Conservation (phyloP, 2,888 invertebrate genomes). For the Alsophila aescularia region DNA sequence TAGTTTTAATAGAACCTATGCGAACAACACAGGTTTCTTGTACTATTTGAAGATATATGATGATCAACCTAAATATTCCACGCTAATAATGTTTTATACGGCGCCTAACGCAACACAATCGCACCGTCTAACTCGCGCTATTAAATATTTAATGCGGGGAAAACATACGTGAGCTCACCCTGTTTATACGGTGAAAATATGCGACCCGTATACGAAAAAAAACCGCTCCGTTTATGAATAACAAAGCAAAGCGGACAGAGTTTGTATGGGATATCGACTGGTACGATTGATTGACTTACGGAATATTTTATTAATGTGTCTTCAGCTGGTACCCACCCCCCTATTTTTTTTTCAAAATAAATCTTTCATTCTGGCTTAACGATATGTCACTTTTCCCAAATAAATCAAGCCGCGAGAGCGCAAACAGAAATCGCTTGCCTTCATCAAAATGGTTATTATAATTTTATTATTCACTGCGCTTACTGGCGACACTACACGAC, state of each 20-base stretch:
- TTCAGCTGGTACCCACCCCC: no score
- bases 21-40: no score
- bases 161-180: conserved; percentile 20
- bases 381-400: no score
- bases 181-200: conserved; percentile 21
- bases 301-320: conserved; percentile 36
- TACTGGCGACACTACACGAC: conserved; percentile 32
- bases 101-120: conserved; percentile 24
- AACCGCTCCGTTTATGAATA: conserved; percentile 40
- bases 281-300: conserved; percentile 36
- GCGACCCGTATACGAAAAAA: conserved; percentile 24
- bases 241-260: conserved; percentile 36
- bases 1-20: no score
- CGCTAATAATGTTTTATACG: conserved; percentile 26
- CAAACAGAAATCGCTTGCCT: conserved; percentile 21
- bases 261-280: conserved; percentile 34
- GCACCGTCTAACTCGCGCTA: conserved; percentile 23
- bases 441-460: conserved; percentile 39
- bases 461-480: conserved; percentile 42
- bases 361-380: no score
- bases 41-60: no score
- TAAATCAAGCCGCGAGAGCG: conserved; percentile 7
- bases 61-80: conserved; percentile 5
- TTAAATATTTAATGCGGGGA: conserved; percentile 37
- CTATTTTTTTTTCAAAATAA: no score